Percentiles rank a stretch among this genome's conserved stretches.
phyloP scores from a whole-genome alignment of 1,140 invertebrate genomes.

The Drosophila tsacasi region DNA sequence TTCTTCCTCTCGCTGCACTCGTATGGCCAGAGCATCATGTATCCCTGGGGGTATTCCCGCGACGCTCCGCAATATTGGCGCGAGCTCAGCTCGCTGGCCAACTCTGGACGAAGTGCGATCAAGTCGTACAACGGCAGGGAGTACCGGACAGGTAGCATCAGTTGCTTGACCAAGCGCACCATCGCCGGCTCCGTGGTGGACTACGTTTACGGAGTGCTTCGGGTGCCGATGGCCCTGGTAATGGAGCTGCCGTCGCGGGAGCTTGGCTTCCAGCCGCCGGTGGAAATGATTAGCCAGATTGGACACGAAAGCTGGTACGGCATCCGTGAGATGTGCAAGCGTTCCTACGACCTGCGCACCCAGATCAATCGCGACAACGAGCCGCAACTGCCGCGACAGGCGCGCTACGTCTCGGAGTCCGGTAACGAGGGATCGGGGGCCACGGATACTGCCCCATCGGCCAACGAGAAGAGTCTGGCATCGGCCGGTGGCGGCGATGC shows the following conservation, averaged over 20 bases:
- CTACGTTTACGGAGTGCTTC: slow-evolving; percentile 88
- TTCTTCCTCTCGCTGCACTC: slow-evolving; percentile 90
- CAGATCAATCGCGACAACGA: slow-evolving; percentile 53
- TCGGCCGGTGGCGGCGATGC: slow-evolving; percentile 3
- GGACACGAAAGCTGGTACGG: slow-evolving; percentile 86
- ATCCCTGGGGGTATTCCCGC: slow-evolving; percentile 87
- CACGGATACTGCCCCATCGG: not conserved
- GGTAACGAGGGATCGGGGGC: not conserved
- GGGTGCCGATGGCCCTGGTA: slow-evolving; percentile 89
- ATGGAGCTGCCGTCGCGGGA: slow-evolving; percentile 89
- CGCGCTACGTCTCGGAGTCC: not conserved
- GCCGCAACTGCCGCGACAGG: slow-evolving; percentile 32
- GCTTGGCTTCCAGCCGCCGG: slow-evolving; percentile 88
- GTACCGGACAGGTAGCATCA: slow-evolving; percentile 82
- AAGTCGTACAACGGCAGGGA: slow-evolving; percentile 86
- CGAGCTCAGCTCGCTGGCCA: slow-evolving; percentile 80
- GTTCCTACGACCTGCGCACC: slow-evolving; percentile 59
- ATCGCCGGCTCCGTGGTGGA: slow-evolving; percentile 90
- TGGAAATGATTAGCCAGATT: slow-evolving; percentile 87
- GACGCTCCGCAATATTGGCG: slow-evolving; percentile 70
- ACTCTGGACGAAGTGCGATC: slow-evolving; percentile 85
- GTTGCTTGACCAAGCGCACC: slow-evolving; percentile 85
- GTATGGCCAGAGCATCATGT: slow-evolving; percentile 88
- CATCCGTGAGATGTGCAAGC: slow-evolving; percentile 82
- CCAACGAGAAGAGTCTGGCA: not conserved